Evolutionary conservation across 2,888 invertebrate species (phyloP), one percentile per base, ranked within the genome.

Genomic region (Hypomecis punctinalis): DNA sequence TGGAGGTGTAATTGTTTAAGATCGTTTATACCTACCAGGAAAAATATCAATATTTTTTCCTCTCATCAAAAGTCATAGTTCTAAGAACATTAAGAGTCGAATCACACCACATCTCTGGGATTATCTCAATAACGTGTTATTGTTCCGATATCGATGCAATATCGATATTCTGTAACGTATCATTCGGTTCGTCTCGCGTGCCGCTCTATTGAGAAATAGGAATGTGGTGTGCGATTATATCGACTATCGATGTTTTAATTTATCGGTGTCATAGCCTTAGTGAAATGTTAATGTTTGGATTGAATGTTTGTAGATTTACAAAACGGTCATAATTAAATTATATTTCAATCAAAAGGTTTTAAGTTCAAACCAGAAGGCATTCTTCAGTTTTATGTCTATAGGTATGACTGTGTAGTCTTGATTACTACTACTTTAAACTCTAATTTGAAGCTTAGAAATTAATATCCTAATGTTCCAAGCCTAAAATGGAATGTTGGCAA

Each of bases 101-200:
- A 43, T 52, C 51, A 57, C 61, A 65, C 54, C 63, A 63, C 67
- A 63, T 61, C 61, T 54, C 70, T 66, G 56, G 61, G 49, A 69
- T 73, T 71, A 71, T 68, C 68, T 68, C 65, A 70, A 70, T 70
- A 76, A 75, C 77, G 76, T 81, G 76, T 79, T 72, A 83, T 81
- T 77, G 76, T 77, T 69, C 59, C 70, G 56, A 55, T 60, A 64
- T 51, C 62, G 55, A 72, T 72, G 68, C 65, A 71, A 75, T 76
- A 76, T 77, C 78, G 75, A 76, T 81, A 75, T 74, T 77, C 67
- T 70, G 61, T 77, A 78, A 80, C 79, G 79, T 79, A 81, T 80
- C 77, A 79, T 83, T 81, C 80, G 70, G 76, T 79, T 75, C 75
- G 74, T 73, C 77, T 79, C 77, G 77, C 80, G 79, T 78, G 78